Evolutionary conservation across 2,113 vertebrate species (phyloP).

Genomic region (Zosterops japonicus): DNA sequence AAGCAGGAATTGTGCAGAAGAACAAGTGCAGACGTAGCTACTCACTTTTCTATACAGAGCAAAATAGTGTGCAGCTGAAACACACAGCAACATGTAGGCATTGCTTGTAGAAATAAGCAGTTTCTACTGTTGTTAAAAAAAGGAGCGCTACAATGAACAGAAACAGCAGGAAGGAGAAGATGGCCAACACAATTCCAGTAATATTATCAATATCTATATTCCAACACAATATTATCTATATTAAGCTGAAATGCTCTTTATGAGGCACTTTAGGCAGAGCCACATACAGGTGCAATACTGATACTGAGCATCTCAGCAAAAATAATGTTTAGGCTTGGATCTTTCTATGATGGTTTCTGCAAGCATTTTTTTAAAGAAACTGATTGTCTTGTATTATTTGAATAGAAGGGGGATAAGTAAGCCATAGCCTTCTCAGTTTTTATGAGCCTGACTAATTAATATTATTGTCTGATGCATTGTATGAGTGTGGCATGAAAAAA

Average conservation of each 20-base stretch:
- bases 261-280: neutral
- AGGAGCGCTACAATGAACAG: neutral
- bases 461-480: neutral
- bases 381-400: neutral
- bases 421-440: neutral
- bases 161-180: neutral
- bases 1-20: neutral
- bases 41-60: neutral
- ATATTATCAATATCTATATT: neutral
- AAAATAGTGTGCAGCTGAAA: neutral
- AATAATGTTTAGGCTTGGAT: neutral
- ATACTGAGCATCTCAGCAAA: neutral
- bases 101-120: neutral
- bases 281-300: accelerated
- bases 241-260: neutral
- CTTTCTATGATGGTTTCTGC: neutral
- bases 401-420: neutral
- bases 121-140: neutral
- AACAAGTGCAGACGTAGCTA: neutral
- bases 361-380: neutral
- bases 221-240: neutral
- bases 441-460: neutral
- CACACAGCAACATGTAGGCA: neutral
- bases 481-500: accelerated
- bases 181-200: neutral